A percentile compares a stretch with the other conserved stretches of the same genome.
These are phyloP conservation scores for Metallyticus violacea DNA, from an alignment of 2,888 invertebrate species.

Conservation along the genomic window DNA sequence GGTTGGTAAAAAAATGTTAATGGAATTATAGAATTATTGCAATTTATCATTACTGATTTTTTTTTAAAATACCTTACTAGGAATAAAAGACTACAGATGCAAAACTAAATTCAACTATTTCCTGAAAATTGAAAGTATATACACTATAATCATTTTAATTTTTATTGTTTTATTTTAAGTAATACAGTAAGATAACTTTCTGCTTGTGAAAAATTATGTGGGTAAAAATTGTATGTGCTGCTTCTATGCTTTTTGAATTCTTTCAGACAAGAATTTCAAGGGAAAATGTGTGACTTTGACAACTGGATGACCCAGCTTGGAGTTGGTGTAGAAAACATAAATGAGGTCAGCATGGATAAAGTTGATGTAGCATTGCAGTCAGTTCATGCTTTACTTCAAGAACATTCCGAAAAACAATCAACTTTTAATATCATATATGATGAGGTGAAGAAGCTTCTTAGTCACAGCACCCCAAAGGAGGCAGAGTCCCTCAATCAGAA, in stretches of 20 bases:
- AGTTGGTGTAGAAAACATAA: slow-evolving; percentile 69
- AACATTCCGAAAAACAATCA: slow-evolving; percentile 80
- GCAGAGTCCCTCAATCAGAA: slow-evolving; percentile 68
- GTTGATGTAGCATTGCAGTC: slow-evolving; percentile 76
- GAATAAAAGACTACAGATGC: not conserved
- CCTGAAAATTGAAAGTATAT: too few relatives aligned
- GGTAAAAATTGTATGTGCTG: not conserved
- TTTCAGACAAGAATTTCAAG: slow-evolving; percentile 74
- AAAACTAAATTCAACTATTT: not conserved
- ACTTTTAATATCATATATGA: slow-evolving; percentile 74
- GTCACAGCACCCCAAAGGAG: slow-evolving; percentile 69
- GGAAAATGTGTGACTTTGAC: slow-evolving; percentile 72
- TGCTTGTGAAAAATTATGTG: too few relatives aligned
- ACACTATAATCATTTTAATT: too few relatives aligned
- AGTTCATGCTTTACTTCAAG: slow-evolving; percentile 76
- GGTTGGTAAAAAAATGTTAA: slow-evolving; percentile 37
- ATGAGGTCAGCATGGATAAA: slow-evolving; percentile 77
- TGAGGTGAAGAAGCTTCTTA: slow-evolving; percentile 75
- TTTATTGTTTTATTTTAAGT: too few relatives aligned
- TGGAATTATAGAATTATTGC: too few relatives aligned
- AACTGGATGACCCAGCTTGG: slow-evolving; percentile 76
- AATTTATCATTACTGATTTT: too few relatives aligned
- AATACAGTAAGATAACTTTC: too few relatives aligned
- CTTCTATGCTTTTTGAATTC: not conserved
- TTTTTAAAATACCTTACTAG: not conserved